Evolutionary conservation across 2,113 vertebrate species (phyloP).

Genomic region (Orientallactaga bullata): DNA sequence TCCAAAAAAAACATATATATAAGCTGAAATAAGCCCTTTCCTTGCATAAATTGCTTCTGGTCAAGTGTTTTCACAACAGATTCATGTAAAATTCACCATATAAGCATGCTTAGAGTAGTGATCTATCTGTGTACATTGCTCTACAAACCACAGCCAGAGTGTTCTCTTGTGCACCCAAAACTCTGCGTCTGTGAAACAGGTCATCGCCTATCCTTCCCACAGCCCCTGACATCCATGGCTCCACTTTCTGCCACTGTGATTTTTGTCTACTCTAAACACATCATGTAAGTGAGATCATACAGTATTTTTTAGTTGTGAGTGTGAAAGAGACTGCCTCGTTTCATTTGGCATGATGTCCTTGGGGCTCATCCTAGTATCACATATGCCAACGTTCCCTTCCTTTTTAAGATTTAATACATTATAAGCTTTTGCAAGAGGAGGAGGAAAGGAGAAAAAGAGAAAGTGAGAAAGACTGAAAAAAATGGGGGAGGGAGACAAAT

Average conservation of each 20-base stretch:
- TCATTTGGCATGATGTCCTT: background rate
- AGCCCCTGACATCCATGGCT: background rate
- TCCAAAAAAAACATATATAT: no score
- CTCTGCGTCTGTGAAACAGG: background rate
- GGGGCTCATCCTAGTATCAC: background rate
- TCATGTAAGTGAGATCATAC: background rate
- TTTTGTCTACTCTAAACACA: background rate
- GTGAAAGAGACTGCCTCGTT: background rate
- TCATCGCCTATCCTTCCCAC: background rate
- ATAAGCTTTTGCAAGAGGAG: background rate
- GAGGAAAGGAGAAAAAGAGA: background rate
- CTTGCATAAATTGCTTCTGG: no score
- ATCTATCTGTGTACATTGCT: background rate
- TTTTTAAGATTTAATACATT: background rate
- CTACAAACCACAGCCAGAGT: background rate
- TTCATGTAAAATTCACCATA: background rate
- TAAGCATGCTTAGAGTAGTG: background rate
- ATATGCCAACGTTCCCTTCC: background rate
- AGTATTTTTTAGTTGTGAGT: background rate
- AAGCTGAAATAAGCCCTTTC: no score
- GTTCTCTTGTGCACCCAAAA: background rate
- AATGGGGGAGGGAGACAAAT: background rate
- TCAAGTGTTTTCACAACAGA: background rate
- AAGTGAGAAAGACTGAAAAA: background rate
- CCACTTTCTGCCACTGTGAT: background rate